A percentile compares a stretch with the other conserved stretches of the same genome.
Evolutionary conservation across 2,113 vertebrate species (phyloP).

Genomic region (Fukomys damarensis): DNA sequence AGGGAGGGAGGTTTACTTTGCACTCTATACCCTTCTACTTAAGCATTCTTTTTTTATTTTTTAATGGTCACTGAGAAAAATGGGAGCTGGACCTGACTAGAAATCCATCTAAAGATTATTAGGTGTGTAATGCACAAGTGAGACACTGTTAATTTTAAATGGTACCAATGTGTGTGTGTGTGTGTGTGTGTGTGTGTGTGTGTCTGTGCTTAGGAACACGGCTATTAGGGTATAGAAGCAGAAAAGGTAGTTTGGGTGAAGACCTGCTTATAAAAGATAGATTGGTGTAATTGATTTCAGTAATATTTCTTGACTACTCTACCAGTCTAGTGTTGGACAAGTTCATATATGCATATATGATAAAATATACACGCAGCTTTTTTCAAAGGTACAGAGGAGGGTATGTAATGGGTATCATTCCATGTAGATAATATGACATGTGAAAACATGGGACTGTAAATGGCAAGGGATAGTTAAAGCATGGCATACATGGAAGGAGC

Average conservation of each 20-base stretch:
- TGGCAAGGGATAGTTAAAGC: background rate
- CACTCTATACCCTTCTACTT: too few relatives aligned
- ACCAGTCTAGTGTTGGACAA: background rate
- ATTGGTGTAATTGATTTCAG: background rate
- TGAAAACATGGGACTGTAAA: background rate
- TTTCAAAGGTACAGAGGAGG: background rate
- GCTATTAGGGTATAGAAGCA: slow-evolving; percentile 3
- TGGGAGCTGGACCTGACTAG: background rate
- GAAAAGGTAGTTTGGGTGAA: background rate
- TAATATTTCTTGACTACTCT: background rate
- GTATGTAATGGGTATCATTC: background rate
- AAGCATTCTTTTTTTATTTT: background rate
- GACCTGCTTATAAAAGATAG: background rate
- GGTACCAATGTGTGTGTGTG: background rate
- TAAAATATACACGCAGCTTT: background rate
- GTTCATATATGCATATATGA: background rate
- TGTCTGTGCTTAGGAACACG: background rate
- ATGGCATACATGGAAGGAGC: background rate
- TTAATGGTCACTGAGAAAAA: background rate
- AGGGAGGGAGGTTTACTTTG: too few relatives aligned
- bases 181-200: background rate
- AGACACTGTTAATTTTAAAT: slow-evolving; percentile 22
- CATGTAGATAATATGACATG: background rate
- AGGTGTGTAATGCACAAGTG: background rate
- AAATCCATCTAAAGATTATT: background rate